A percentile compares a stretch with the other conserved stretches of the same genome.
Conservation (phyloP, 2,113 vertebrate species). For the Microcebus ravelobensis region DNA sequence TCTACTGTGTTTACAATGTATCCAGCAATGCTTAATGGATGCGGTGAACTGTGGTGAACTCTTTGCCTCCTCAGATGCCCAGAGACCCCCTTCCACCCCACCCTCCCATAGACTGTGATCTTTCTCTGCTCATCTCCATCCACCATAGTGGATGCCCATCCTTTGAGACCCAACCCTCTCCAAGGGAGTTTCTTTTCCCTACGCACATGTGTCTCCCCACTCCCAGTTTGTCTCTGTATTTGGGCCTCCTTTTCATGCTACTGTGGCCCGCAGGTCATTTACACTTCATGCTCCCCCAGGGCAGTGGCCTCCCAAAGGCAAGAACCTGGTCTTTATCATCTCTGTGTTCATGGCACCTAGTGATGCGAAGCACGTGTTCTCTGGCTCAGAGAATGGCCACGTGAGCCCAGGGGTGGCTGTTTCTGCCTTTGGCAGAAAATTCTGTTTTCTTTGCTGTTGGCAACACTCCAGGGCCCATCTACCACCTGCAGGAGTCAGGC, state of each 20-base stretch:
- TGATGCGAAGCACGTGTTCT: neutral
- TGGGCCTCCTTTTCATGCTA: neutral
- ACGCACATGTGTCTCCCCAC: neutral
- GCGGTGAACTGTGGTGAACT: too few species aligned
- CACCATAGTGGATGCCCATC: neutral
- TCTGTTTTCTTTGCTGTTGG: neutral
- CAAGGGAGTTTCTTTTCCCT: neutral
- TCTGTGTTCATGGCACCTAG: neutral
- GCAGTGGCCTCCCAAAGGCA: neutral
- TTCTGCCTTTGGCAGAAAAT: neutral
- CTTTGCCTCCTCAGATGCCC: neutral
- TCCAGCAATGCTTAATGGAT: neutral
- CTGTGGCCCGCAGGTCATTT: rapidly evolving
- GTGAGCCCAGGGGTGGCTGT: neutral
- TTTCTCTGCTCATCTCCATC: neutral
- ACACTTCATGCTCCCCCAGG: neutral
- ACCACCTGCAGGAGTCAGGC: slow-evolving; percentile 44
- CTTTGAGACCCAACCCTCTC: neutral
- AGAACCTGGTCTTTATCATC: neutral
- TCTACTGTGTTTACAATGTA: neutral
- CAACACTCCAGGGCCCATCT: neutral
- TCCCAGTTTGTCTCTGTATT: neutral
- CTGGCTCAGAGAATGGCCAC: neutral
- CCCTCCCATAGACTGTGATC: neutral
- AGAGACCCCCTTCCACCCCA: neutral